Evolutionary conservation across 1,140 invertebrate species (phyloP), one percentile per base, ranked within the genome.

Genomic region (Atta colombica): DNA sequence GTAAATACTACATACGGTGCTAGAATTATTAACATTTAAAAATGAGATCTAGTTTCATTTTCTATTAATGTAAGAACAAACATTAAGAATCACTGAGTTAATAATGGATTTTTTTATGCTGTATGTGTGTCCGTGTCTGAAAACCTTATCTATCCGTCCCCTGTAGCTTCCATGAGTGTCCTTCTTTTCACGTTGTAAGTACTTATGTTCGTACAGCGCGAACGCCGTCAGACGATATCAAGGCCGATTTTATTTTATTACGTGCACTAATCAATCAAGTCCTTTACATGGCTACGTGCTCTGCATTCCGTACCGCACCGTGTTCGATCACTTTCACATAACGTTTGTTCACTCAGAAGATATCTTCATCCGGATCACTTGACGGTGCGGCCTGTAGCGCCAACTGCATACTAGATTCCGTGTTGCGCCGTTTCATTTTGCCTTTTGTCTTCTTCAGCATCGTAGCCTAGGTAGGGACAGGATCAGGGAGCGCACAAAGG

Each of bases 371-470:
- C 35, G 94, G 94, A 80, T 95, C 94, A 89, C 91, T 93, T 63
- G 95, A 92, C 8, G 96, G 93, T 60, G 96, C 95, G 78, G 96
- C 94, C 89, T 96, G 95, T 88, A 97, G 95, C 58, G 96, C 95
- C 78, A 96, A 94, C 89, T 95, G 96, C 95, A 99, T 99, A 85
- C 97, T 97, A 85, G 99, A 98, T 96, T 98, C 98, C 86, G 98
- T 99, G 96, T 99, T 98, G 93, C 98, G 97, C 86, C 98, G 96
- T 96, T 98, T 99, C 96, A 99, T 98, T 97, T 99, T 99, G 94
- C 97, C 97, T 96, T 99, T 99, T 96, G 97, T 97, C 96, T 98
- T 98, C 97, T 98, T 98, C 96, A 98, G 96, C 97, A 98, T 98
- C 94, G 97, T 98, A 91, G 97, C 97, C 97, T 98, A 96, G 95